A percentile compares a stretch with the other conserved stretches of the same genome.
These are phyloP conservation scores for Drosophila trapezifrons DNA, from an alignment of 1,140 invertebrate species.

Conservation along the genomic window DNA sequence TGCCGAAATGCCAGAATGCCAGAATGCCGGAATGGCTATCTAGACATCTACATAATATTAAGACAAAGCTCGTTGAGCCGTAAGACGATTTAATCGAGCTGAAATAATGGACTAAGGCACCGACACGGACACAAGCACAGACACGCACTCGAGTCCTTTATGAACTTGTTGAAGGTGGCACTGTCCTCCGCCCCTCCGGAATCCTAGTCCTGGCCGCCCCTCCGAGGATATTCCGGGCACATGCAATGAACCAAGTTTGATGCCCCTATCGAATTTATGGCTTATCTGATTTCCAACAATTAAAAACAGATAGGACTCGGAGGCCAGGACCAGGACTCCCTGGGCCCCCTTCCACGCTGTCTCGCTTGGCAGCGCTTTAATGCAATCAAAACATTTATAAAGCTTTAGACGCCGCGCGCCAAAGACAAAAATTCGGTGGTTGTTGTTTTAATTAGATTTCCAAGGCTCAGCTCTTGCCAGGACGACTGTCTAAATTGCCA, in stretches of 20 bases:
- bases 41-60: conserved; percentile 82
- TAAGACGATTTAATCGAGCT: conserved; percentile 82
- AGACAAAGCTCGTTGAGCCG: conserved; percentile 81
- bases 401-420: conserved; percentile 62
- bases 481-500: conserved; percentile 80
- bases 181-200: background rate
- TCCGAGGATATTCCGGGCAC: conserved; percentile 1
- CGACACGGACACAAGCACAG: conserved; percentile 19
- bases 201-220: background rate
- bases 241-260: conserved; percentile 42
- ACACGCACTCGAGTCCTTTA: conserved; percentile 16
- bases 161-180: conserved; percentile 45
- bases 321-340: background rate
- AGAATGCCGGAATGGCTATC: conserved; percentile 56
- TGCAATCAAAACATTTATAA: conserved; percentile 83
- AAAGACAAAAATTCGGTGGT: conserved; percentile 81
- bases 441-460: conserved; percentile 82
- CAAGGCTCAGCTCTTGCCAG: conserved; percentile 60
- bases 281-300: conserved; percentile 67
- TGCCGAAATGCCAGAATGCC: conserved; percentile 19
- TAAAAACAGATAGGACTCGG: conserved; percentile 44
- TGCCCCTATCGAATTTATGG: conserved; percentile 64
- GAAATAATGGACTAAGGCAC: conserved; percentile 78
- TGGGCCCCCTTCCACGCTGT: conserved; percentile 13
- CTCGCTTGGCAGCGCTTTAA: conserved; percentile 79